Conservation (phyloP, 2,888 invertebrate species). For the Eulithis testata region DNA sequence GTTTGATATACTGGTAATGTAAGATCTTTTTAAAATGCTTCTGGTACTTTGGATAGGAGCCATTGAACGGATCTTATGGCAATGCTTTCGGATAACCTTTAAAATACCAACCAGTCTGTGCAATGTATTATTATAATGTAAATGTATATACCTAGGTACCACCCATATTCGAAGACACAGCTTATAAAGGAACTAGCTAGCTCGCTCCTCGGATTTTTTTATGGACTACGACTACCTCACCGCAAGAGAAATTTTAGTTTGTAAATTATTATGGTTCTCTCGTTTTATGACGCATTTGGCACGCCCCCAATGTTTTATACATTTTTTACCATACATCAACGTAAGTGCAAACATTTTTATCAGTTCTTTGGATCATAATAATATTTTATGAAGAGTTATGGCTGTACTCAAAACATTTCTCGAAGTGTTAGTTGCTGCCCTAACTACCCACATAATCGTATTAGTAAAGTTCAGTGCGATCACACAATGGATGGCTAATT, state of each 20-base stretch:
- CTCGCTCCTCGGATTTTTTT: not conserved
- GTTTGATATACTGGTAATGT: constrained; percentile 15
- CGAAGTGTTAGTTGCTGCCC: not conserved
- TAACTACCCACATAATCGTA: too few relatives aligned
- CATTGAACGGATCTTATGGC: constrained; percentile 55
- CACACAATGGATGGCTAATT: too few relatives aligned
- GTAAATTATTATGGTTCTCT: constrained; percentile 31
- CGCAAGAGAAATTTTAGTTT: constrained; percentile 2
- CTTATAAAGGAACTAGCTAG: not conserved
- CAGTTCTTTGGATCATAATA: constrained; percentile 3
- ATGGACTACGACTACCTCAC: not conserved
- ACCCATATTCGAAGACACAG: not conserved
- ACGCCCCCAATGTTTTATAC: constrained; percentile 32
- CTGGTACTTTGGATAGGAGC: constrained; percentile 27
- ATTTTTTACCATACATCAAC: constrained; percentile 27
- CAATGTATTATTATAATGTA: constrained; percentile 18
- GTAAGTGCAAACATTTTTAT: constrained; percentile 21
- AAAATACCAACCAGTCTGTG: constrained; percentile 45
- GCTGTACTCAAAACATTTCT: not conserved
- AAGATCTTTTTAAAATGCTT: constrained; percentile 6
- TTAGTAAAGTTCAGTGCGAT: too few relatives aligned
- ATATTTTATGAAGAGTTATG: constrained; percentile 8
- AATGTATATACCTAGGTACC: not conserved
- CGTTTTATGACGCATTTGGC: constrained; percentile 39
- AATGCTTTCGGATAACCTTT: constrained; percentile 68